Evolutionary conservation across 1,140 invertebrate species (phyloP), one percentile per base, ranked within the genome.

Genomic region (Steinernema feltiae): DNA sequence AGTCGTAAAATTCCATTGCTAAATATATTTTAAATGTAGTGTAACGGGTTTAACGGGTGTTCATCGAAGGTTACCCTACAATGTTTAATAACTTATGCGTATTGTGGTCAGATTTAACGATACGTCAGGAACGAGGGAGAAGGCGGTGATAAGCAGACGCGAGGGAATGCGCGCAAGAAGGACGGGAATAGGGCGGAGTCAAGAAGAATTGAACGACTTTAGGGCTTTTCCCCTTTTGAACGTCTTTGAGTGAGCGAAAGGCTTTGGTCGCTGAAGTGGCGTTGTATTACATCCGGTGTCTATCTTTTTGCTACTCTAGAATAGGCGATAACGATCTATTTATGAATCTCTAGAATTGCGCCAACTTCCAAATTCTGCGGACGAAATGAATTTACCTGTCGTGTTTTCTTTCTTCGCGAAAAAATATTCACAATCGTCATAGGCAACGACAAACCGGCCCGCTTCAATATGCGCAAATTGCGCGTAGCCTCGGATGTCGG

Each of bases 211-310:
- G 53, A 63, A 21, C 53, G 53, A 63, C 53, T 63, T 63, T 63
- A 63, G 53, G 53, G 53, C 53, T 63, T 63, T 63, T 63, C 53
- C 53, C 53, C 53, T 63, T 63, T 63, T 63, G 53, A 63, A 63
- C 53, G 53, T 63, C 53, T 63, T 63, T 63, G 53, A 63, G 53
- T 63, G 53, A 63, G 53, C 53, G 53, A 63, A 63, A 63, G 53
- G 53, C 53, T 63, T 63, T 63, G 53, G 53, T 3, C 53, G 53
- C 24, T 27, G 53, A 46, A 63, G 53, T 15, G 24, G 53, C 24
- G 53, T 63, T 63, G 53, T 27, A 63, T 63, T 63, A 63, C 53
- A 63, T 63, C 53, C 53, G 53, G 53, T 63, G 53, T 63, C 53
- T 63, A 63, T 15, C 12, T 63, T 63, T 63, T 63, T 63, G n/a